phyloP scores from a whole-genome alignment of 2,888 invertebrate genomes.

The Megalurothrips usitatus region DNA sequence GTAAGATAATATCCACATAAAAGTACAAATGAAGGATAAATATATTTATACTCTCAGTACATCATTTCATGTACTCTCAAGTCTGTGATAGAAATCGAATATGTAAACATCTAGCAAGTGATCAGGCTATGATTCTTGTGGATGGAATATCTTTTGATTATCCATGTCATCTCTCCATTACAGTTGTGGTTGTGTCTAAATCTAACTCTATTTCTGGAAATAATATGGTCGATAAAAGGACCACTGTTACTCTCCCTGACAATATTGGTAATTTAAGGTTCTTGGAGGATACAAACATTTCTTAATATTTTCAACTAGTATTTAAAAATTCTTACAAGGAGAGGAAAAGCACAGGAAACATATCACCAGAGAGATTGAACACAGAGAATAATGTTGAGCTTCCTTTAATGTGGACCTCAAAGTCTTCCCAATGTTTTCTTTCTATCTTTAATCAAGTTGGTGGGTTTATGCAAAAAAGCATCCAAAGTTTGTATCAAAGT shows the following conservation, averaged over 20 bases:
- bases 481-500: not conserved
- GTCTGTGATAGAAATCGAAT: slow-evolving; percentile 1
- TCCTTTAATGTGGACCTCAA: not conserved
- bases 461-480: not conserved
- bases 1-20: not conserved
- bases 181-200: too few relatives aligned
- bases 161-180: not conserved
- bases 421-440: not conserved
- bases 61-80: not conserved
- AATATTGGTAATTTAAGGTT: not conserved
- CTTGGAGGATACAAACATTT: too few relatives aligned
- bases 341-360: not conserved
- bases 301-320: too few relatives aligned
- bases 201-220: not conserved
- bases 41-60: not conserved
- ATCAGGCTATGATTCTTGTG: not conserved
- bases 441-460: not conserved
- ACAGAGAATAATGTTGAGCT: not conserved
- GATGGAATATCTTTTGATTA: not conserved
- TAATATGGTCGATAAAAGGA: not conserved
- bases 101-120: not conserved
- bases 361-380: not conserved
- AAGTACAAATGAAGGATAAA: not conserved
- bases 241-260: not conserved
- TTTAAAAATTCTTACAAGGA: too few relatives aligned